These are phyloP conservation scores for Zosterops pallidus DNA, from an alignment of 2,113 vertebrate genomes.

Conservation along the genomic window DNA sequence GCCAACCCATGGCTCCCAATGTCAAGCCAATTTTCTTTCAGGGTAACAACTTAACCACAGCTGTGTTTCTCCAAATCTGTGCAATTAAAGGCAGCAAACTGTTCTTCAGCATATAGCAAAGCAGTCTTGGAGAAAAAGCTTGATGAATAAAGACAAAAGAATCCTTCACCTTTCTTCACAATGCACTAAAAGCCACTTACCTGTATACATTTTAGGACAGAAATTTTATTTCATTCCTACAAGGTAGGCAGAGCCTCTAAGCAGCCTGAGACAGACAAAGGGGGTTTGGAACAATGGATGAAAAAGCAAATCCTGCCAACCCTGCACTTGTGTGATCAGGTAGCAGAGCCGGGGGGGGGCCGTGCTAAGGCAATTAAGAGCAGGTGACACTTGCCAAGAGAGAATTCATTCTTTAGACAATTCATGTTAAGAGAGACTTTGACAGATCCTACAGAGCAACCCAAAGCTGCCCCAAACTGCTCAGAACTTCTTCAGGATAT, in stretches of 20 bases:
- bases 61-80: background rate
- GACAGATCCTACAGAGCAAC: background rate
- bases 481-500: background rate
- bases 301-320: background rate
- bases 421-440: background rate
- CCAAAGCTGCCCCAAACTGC: background rate
- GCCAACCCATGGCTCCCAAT: background rate
- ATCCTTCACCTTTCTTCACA: background rate
- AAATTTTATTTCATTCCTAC: background rate
- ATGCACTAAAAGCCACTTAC: background rate
- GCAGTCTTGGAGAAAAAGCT: background rate
- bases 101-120: background rate
- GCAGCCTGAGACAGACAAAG: background rate
- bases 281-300: background rate
- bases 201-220: background rate
- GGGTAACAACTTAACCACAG: background rate
- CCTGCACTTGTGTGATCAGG: background rate
- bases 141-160: background rate
- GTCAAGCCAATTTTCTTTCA: background rate
- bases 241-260: background rate
- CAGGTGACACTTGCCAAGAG: background rate
- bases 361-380: background rate
- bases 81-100: background rate
- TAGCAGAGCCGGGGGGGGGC: background rate
- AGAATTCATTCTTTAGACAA: background rate